These are phyloP conservation scores for Pegoplata infirma DNA, from an alignment of 2,888 invertebrate species.

Conservation along the genomic window DNA sequence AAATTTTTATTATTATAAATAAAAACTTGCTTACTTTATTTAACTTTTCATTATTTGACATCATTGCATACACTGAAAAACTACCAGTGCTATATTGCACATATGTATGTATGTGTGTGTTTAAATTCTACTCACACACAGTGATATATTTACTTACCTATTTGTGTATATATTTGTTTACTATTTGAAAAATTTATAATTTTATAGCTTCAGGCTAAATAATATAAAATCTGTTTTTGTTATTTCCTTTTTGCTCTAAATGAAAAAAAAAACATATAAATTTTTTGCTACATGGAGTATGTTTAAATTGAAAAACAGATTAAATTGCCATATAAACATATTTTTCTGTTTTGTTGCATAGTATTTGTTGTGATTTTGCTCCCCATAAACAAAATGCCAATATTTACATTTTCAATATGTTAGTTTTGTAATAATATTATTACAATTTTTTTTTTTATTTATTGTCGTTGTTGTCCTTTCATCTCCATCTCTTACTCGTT, in stretches of 20 bases:
- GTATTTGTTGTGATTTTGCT: not conserved
- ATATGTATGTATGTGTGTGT: too few relatives aligned
- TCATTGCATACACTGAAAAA: too few relatives aligned
- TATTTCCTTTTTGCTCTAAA: constrained; percentile 34
- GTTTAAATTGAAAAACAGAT: constrained; percentile 32
- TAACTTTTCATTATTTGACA: too few relatives aligned
- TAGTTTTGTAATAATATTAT: constrained; percentile 45
- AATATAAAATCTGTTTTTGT: constrained; percentile 42
- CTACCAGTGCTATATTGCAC: too few relatives aligned
- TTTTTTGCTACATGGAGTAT: not conserved
- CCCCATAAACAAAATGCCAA: constrained; percentile 27
- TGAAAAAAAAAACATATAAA: too few relatives aligned
- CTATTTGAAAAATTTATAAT: constrained; percentile 33
- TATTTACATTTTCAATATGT: constrained; percentile 53
- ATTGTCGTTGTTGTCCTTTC: not conserved
- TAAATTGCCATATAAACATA: constrained; percentile 23
- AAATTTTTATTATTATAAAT: too few relatives aligned
- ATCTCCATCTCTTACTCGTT: too few relatives aligned
- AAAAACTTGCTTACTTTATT: too few relatives aligned
- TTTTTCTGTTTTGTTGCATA: too few relatives aligned
- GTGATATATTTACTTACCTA: too few relatives aligned
- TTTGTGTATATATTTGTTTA: constrained; percentile 1
- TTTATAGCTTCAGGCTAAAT: constrained; percentile 45
- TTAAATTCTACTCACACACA: too few relatives aligned
- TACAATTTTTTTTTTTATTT: constrained; percentile 7